A percentile compares a stretch with the other conserved stretches of the same genome.
These are phyloP conservation scores for Squalus acanthias DNA, from an alignment of 2,797 vertebrate genomes.

Conservation along the genomic window DNA sequence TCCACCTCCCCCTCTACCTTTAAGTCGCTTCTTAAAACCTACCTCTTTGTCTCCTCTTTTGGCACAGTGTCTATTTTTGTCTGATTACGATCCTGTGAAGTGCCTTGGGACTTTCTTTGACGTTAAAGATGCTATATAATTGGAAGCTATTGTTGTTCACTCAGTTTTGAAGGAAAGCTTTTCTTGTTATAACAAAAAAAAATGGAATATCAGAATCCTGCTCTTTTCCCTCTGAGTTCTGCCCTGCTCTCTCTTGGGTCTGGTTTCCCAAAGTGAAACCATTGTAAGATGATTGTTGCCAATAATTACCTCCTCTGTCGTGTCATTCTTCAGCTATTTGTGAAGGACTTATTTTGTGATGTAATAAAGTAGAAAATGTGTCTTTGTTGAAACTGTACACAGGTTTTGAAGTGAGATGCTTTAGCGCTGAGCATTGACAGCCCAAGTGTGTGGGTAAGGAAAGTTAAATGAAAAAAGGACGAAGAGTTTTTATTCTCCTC, in stretches of 20 bases:
- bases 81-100: no score
- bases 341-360: not conserved
- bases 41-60: no score
- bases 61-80: no score
- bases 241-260: no score
- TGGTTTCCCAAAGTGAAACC: not conserved
- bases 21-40: no score
- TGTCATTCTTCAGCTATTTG: not conserved
- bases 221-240: not conserved
- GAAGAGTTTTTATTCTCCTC: not conserved
- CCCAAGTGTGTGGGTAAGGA: not conserved
- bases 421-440: not conserved
- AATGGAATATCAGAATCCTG: not conserved
- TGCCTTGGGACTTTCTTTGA: no score
- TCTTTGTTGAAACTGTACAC: not conserved
- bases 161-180: not conserved
- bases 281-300: not conserved
- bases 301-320: not conserved
- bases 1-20: no score
- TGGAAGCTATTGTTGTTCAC: not conserved
- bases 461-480: not conserved
- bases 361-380: not conserved
- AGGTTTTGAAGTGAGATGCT: not conserved
- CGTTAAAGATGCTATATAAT: not conserved
- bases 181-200: not conserved